Evolutionary conservation across 2,888 invertebrate species (phyloP).

Genomic region (Folsomia candida): DNA sequence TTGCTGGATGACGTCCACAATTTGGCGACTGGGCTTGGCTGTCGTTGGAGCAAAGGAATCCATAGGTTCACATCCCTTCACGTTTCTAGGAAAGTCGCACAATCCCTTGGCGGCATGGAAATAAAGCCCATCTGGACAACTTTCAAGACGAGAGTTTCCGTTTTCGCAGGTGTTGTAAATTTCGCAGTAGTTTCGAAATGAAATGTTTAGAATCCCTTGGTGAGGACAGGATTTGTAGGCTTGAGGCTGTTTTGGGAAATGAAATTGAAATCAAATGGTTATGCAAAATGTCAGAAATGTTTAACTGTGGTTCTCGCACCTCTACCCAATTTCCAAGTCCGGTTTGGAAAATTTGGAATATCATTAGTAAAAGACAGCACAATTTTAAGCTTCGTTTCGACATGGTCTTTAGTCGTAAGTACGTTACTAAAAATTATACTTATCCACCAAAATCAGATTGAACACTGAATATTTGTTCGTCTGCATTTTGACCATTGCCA

Average conservation of each 20-base stretch:
- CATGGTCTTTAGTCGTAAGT: not conserved
- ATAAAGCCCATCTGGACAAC: conserved; percentile 40
- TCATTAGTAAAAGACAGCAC: not conserved
- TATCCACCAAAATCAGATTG: not conserved
- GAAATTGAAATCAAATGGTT: not conserved
- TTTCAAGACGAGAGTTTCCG: conserved; percentile 28
- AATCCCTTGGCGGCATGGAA: conserved; percentile 28
- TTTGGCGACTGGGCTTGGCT: conserved; percentile 23
- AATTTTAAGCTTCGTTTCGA: not conserved
- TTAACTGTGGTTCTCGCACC: not conserved
- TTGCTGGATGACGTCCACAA: conserved; percentile 31
- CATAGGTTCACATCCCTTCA: conserved; percentile 35
- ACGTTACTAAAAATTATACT: not conserved
- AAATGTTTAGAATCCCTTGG: conserved; percentile 28
- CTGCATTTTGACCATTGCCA: not conserved
- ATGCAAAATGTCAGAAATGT: not conserved
- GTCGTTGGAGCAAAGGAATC: conserved; percentile 31
- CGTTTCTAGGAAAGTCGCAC: conserved; percentile 37
- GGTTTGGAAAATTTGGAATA: not conserved
- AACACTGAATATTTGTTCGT: not conserved
- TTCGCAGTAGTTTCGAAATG: conserved; percentile 42
- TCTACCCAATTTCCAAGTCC: not conserved
- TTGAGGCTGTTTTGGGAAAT: conserved; percentile 22
- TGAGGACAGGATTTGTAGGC: conserved; percentile 27
- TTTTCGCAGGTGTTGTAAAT: conserved; percentile 37